phyloP scores from a whole-genome alignment of 2,888 invertebrate genomes.

The Hermodice carunculata region DNA sequence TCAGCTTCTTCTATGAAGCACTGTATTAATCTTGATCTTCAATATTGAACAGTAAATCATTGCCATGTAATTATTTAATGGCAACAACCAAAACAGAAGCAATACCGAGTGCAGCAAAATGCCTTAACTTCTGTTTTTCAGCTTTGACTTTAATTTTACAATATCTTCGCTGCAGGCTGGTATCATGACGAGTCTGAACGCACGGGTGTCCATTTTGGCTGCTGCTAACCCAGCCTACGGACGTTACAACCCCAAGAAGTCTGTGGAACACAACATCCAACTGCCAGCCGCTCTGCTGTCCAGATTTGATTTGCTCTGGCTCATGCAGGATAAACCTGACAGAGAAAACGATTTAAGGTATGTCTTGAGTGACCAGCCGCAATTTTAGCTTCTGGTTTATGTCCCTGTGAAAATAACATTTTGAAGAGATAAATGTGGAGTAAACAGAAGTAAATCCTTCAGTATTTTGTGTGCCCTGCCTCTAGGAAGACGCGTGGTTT shows the following conservation, averaged over 20 bases:
- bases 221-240: slow-evolving; percentile 99
- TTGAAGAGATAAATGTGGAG: too few species aligned
- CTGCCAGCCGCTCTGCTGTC: slow-evolving; percentile 97
- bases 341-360: slow-evolving; percentile 78
- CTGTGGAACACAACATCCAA: slow-evolving; percentile 97
- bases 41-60: too few species aligned
- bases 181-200: slow-evolving; percentile 98
- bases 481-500: too few species aligned
- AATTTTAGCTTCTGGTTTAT: background rate
- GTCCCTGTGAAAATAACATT: too few species aligned
- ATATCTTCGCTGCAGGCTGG: slow-evolving; percentile 80
- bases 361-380: slow-evolving; percentile 12
- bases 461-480: too few species aligned
- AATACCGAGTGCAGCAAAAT: too few species aligned
- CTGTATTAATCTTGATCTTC: too few species aligned
- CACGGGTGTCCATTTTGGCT: slow-evolving; percentile 95
- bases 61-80: too few species aligned
- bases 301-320: slow-evolving; percentile 95
- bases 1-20: too few species aligned
- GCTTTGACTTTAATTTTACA: background rate
- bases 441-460: too few species aligned
- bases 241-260: slow-evolving; percentile 94
- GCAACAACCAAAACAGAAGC: too few species aligned
- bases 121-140: too few species aligned
- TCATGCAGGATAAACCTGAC: slow-evolving; percentile 86